Evolutionary conservation across 2,797 vertebrate genomes (phyloP), one percentile per base, ranked within the genome.

Genomic region (Sebastes itinus): DNA sequence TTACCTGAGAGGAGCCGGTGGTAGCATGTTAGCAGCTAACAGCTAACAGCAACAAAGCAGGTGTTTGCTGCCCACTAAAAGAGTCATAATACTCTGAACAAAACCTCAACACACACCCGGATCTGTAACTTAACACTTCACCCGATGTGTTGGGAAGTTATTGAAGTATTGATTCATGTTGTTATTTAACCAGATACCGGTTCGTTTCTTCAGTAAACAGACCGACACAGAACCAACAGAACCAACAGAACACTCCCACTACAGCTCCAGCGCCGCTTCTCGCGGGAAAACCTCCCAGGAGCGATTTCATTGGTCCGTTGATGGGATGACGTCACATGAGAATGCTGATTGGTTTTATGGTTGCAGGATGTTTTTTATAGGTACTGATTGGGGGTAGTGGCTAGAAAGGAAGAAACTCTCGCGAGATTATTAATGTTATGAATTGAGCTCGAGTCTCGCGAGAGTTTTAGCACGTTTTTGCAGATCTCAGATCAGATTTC

Each of bases 121-220:
- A 64, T 22, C 13, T 22, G 1, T 11, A 27, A 49, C 9, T 7
- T 46, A 12, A 65, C 22, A 11, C 12, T 20, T 20, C 4, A 7
- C 14, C 32, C 5, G 3, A 22, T 13, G 9, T 11, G 11, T 65
- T 12, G 13, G 3, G 2, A 22, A 5, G 5, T 13, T 23, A 30
- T 0, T 9, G 2, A 38, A 23, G 8, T 54, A 4, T 32, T 25
- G 3, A 42, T 68, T 23, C 2, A 14, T 68, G 16, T 8, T 0
- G 23, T 4, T 25, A n/a, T 52, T 23, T 2, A 22, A 20, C 7
- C 8, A 10, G 10, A 1, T 20, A 7, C 1, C 1, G 2, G 2
- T 5, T n/a, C 2, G 22, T 55, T 13, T 25, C 28, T 18, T 5
- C 20, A 22, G 11, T 22, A 32, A 22, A 54, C 13, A 22, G 1